These are phyloP conservation scores for Slavum lentiscoides DNA, from an alignment of 2,888 invertebrate genomes.

Conservation along the genomic window DNA sequence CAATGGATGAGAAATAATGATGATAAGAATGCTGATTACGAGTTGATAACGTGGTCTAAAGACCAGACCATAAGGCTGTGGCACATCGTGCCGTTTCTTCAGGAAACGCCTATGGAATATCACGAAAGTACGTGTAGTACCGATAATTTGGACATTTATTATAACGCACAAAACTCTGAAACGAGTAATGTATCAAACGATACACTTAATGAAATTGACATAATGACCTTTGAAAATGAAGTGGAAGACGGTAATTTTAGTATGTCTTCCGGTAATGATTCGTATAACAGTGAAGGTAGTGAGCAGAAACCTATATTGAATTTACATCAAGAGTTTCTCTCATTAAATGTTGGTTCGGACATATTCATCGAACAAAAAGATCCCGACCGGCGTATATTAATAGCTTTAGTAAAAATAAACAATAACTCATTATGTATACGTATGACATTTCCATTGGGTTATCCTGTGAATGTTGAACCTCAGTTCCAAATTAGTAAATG, in stretches of 20 bases:
- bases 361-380: slow-evolving; percentile 50
- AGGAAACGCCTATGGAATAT: slow-evolving; percentile 65
- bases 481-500: slow-evolving; percentile 42
- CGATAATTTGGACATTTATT: slow-evolving; percentile 30
- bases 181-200: slow-evolving; percentile 23
- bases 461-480: slow-evolving; percentile 40
- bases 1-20: slow-evolving; percentile 78
- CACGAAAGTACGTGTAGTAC: slow-evolving; percentile 1
- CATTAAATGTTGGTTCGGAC: slow-evolving; percentile 37
- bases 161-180: slow-evolving; percentile 8
- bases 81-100: slow-evolving; percentile 82
- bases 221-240: slow-evolving; percentile 25
- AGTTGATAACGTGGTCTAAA: slow-evolving; percentile 92
- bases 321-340: slow-evolving; percentile 47
- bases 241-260: slow-evolving; percentile 9
- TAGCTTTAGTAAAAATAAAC: slow-evolving; percentile 44
- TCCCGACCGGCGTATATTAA: slow-evolving; percentile 42
- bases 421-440: slow-evolving; percentile 29
- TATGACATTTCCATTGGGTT: slow-evolving; percentile 36
- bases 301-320: slow-evolving; percentile 18
- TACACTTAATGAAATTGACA: slow-evolving; percentile 15
- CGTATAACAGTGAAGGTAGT: slow-evolving; percentile 23
- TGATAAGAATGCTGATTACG: slow-evolving; percentile 65
- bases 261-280: slow-evolving; percentile 34
- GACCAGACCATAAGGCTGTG: slow-evolving; percentile 91